Evolutionary conservation across 1,140 invertebrate species (phyloP), one percentile per base, ranked within the genome.

Genomic region (Atta cephalotes): DNA sequence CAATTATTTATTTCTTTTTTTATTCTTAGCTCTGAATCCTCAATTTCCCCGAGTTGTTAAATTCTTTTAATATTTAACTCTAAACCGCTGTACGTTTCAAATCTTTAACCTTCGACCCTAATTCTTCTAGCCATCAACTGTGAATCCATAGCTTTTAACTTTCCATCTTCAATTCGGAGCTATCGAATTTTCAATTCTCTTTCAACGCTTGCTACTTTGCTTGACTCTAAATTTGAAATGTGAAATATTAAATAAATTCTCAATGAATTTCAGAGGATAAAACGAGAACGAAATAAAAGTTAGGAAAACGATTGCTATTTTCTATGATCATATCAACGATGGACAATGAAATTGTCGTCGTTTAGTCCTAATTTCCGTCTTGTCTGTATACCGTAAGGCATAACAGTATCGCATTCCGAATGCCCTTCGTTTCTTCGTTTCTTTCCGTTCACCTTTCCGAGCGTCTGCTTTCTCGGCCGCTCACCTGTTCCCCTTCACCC

Each of bases 371-470:
- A 95, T 95, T 95, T 95, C 92, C 94, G 94, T 94, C 92, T 89
- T 90, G 90, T 91, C 92, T 88, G 77, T 94, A 91, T 94, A 95
- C 94, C 94, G 94, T 94, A 94, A 94, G 94, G 92, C 88, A 94
- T 95, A 94, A 94, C 94, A 95, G 94, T 95, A 95, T 92, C 91
- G 93, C 94, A 94, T 94, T 94, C 94, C 93, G 88, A 92, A 93
- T 94, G 93, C 94, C 94, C 94, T 95, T 94, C 93, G 94, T 91
- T 91, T 90, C 91, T 92, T 93, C 92, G 88, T 92, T 92, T 92
- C 93, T 89, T 88, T 92, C 93, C 89, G 90, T 91, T 93, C 91
- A 91, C 92, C 93, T 93, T 91, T 92, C 91, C 90, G 81, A 91
- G 77, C 85, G 79, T 45, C 76, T 84, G 80, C 76, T 92, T 90